Evolutionary conservation across 2,797 vertebrate genomes (phyloP).

Genomic region (Apogon talboti): DNA sequence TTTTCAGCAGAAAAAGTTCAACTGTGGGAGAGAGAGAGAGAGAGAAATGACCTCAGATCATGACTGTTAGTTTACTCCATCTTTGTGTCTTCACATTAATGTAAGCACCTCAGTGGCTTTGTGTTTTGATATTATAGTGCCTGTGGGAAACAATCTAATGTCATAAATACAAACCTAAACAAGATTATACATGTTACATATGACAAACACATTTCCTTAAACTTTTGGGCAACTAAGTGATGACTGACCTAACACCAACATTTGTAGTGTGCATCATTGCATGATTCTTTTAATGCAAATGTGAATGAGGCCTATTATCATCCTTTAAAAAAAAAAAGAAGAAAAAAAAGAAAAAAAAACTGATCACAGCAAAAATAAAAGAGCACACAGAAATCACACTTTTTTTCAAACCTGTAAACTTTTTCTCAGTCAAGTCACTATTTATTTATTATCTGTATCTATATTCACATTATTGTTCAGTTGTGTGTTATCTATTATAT

Average conservation of each 20-base stretch:
- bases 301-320: not conserved
- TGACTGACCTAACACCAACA: conserved; percentile 1
- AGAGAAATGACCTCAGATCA: conserved; percentile 23
- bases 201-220: not conserved
- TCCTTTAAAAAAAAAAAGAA: no score
- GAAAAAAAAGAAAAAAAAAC: no score
- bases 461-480: no score
- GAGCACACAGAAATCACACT: no score
- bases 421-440: no score
- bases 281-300: not conserved
- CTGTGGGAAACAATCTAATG: not conserved
- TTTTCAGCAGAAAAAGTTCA: conserved; percentile 32
- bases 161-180: not conserved
- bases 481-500: no score
- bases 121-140: conserved; percentile 5
- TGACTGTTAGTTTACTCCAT: conserved; percentile 15
- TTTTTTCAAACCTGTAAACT: no score
- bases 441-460: no score
- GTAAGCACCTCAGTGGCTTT: not conserved
- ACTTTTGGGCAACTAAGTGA: not conserved
- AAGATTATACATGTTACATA: not conserved
- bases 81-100: conserved; percentile 11
- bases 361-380: no score
- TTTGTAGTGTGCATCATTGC: not conserved
- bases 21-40: conserved; percentile 23